Percentiles rank a stretch among this genome's conserved stretches.
Conservation (phyloP, 2,888 invertebrate species). For the Scaptodrosophila latifasciaeformis region DNA sequence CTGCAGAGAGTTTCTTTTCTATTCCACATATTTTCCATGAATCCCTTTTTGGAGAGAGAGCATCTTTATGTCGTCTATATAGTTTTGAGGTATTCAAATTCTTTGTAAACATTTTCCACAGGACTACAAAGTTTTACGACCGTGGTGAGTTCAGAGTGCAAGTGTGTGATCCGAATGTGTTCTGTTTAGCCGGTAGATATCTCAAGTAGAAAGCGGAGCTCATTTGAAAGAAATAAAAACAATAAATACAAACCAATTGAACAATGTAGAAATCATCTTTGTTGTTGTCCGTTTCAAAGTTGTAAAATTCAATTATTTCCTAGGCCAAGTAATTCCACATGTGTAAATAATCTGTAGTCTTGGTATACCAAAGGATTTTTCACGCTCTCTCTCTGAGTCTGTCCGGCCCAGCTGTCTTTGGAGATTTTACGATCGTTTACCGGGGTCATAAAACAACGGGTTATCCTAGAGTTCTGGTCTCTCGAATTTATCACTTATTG, state of each 20-base stretch:
- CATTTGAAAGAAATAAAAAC: conserved; percentile 67
- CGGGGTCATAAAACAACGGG: conserved; percentile 70
- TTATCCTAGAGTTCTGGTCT: too few species aligned
- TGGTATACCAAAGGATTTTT: conserved; percentile 54
- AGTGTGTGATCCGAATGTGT: conserved; percentile 12
- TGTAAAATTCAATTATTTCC: too few species aligned
- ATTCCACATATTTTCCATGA: too few species aligned
- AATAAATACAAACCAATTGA: conserved; percentile 57
- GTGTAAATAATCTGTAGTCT: conserved; percentile 14
- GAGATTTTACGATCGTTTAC: conserved; percentile 63
- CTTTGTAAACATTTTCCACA: conserved; percentile 61
- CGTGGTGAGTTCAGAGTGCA: neutral
- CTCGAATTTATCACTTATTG: too few species aligned
- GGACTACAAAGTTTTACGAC: conserved; percentile 58
- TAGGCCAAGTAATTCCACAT: conserved; percentile 17
- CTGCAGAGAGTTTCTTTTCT: too few species aligned
- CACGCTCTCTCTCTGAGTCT: conserved; percentile 59
- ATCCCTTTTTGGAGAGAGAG: too few species aligned
- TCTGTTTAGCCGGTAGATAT: conserved; percentile 16
- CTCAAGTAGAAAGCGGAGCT: conserved; percentile 44
- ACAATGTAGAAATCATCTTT: conserved; percentile 22
- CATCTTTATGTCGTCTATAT: too few species aligned
- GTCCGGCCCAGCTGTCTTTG: conserved; percentile 22
- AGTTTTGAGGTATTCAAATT: too few species aligned
- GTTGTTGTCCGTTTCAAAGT: too few species aligned